phyloP scores from a whole-genome alignment of 2,797 vertebrate species.

The Myoxocephalus aenaeus region DNA sequence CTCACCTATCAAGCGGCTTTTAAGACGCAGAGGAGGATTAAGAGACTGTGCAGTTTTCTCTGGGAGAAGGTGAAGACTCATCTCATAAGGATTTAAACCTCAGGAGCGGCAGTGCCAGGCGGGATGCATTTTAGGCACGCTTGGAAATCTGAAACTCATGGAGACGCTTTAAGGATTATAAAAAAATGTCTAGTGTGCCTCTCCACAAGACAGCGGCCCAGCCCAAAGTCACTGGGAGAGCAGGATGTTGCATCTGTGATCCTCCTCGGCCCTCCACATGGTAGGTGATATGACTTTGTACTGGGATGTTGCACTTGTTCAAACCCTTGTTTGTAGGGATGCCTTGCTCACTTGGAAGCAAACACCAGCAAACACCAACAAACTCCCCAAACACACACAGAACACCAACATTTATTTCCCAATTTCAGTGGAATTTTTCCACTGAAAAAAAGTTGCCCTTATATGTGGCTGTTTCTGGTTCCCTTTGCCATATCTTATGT shows the following conservation, averaged over 20 bases:
- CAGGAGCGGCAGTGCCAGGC: conserved; percentile 59
- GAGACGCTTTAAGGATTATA: conserved; percentile 76
- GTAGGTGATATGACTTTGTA: conserved; percentile 70
- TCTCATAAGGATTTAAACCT: conserved; percentile 74
- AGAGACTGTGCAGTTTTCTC: conserved; percentile 62
- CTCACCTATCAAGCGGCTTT: conserved; percentile 67
- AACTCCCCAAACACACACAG: background rate
- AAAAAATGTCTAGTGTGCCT: conserved; percentile 50
- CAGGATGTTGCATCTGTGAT: conserved; percentile 55
- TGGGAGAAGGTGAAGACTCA: conserved; percentile 69
- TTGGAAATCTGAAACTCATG: conserved; percentile 69
- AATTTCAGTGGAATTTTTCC: conserved; percentile 1
- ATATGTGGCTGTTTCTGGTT: background rate
- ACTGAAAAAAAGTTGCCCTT: no score
- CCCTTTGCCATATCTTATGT: background rate
- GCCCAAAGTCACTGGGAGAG: conserved; percentile 52
- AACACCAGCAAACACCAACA: background rate
- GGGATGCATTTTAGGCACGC: conserved; percentile 66
- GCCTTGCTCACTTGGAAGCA: background rate
- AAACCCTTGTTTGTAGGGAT: conserved; percentile 34
- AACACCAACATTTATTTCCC: background rate
- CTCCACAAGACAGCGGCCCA: conserved; percentile 43
- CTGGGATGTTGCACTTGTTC: conserved; percentile 49
- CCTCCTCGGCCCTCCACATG: conserved; percentile 38
- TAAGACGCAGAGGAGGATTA: conserved; percentile 70